These are phyloP conservation scores for Caenorhabditis sp. DNA, from an alignment of 2,888 invertebrate species.

Conservation along the genomic window DNA sequence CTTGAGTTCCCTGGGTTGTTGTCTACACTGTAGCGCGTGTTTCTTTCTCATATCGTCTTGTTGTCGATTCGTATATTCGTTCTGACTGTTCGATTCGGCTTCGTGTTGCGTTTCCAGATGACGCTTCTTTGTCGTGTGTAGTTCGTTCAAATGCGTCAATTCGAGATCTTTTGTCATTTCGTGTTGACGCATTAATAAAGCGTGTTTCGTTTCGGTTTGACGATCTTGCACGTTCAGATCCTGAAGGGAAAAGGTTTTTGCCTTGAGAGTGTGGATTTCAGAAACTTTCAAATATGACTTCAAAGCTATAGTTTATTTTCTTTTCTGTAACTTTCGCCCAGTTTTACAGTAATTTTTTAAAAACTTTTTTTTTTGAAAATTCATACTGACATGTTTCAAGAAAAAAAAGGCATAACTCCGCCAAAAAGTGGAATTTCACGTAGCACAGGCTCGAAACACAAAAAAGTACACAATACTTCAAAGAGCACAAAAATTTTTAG, in stretches of 20 bases:
- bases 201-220: constrained; percentile 92
- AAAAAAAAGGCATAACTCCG: too few species aligned
- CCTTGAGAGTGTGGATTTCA: too few species aligned
- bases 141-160: constrained; percentile 90
- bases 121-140: constrained; percentile 78
- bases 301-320: too few species aligned
- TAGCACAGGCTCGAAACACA: too few species aligned
- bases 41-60: constrained; percentile 93
- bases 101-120: constrained; percentile 77
- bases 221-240: constrained; percentile 92
- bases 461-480: too few species aligned
- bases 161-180: constrained; percentile 95
- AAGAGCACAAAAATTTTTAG: too few species aligned
- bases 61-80: constrained; percentile 90
- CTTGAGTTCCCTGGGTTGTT: constrained; percentile 97
- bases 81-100: constrained; percentile 70
- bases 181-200: constrained; percentile 91
- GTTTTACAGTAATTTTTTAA: too few species aligned
- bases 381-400: too few species aligned
- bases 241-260: constrained; percentile 73
- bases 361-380: too few species aligned
- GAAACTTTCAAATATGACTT: too few species aligned
- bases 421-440: too few species aligned
- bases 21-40: constrained; percentile 93
- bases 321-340: too few species aligned